These are phyloP conservation scores for Cnemophilus loriae DNA, from an alignment of 2,113 vertebrate genomes.

Conservation along the genomic window DNA sequence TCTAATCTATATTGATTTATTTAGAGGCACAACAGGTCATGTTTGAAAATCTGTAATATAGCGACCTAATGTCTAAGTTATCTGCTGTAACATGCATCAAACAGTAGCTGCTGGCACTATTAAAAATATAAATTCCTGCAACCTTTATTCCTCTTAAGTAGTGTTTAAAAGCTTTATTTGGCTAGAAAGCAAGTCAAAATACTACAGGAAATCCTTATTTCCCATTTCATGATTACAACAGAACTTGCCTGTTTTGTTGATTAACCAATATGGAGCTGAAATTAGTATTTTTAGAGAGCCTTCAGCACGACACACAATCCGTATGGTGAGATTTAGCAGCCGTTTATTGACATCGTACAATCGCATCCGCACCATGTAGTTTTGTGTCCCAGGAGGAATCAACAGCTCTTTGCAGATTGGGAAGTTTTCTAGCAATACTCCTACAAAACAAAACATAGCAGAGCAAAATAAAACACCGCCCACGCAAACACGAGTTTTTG, in stretches of 20 bases:
- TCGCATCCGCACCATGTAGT: conserved; percentile 93
- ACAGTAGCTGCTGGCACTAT: background rate
- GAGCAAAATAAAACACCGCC: background rate
- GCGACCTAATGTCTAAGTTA: background rate
- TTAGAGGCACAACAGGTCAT: background rate
- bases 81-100: background rate
- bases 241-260: conserved; percentile 90
- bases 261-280: conserved; percentile 91
- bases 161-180: background rate
- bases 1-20: background rate
- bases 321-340: conserved; percentile 88
- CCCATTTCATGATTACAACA: background rate
- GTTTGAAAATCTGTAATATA: background rate
- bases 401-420: conserved; percentile 90
- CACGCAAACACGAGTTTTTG: background rate
- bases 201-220: background rate
- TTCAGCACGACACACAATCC: conserved; percentile 89
- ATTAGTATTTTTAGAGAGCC: conserved; percentile 92
- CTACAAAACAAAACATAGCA: conserved; percentile 48
- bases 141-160: background rate
- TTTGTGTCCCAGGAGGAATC: conserved; percentile 93
- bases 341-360: conserved; percentile 86
- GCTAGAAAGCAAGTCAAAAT: background rate
- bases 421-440: conserved; percentile 90
- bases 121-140: background rate